Evolutionary conservation across 2,888 invertebrate species (phyloP), one percentile per base, ranked within the genome.

Genomic region (Metalampra italica): DNA sequence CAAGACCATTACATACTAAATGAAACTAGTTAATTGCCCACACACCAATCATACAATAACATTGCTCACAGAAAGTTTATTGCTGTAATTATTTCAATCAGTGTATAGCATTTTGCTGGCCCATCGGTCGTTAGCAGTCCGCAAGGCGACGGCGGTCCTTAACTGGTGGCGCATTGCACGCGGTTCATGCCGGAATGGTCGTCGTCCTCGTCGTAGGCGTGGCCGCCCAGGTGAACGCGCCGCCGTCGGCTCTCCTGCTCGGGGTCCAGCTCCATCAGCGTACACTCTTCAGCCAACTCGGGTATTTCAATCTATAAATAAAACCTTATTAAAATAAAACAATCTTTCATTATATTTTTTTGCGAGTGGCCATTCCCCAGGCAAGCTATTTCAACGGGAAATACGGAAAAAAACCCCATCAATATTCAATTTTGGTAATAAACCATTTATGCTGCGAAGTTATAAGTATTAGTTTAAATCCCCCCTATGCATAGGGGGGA

Each of bases 141-240:
- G 5, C 22, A 2, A 22, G 22, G 22, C 3, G 22, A 22, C 22
- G 22, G 22, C 22, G 36, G 22, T 29, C 38, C 62, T 90, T 93
- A 94, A 82, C 93, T 92, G 55, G 95, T 94, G 67, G 95, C 93
- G 84, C 96, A 96, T 76, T 96, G 96, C 43, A 94, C 94, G 62
- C 93, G 90, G 70, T 93, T 93, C 71, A 92, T 91, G 64, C 93
- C 92, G 54, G 93, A 92, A 39, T 93, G 92, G 15, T 93, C 92
- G 38, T 92, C 93, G 45, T 93, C 93, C 57, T 96, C 97, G 57
- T 97, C 97, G 64, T 95, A 95, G 0, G 92, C 75, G 48, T 38
- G 8, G 11, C 14, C 39, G 22, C 58, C 66, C 66, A 92, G 93
- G 64, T 92, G 91, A 15, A 91, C 90, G 45, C 93, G 92, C 59